Evolutionary conservation across 2,888 invertebrate genomes (phyloP).

Genomic region (Nysson spinosus): DNA sequence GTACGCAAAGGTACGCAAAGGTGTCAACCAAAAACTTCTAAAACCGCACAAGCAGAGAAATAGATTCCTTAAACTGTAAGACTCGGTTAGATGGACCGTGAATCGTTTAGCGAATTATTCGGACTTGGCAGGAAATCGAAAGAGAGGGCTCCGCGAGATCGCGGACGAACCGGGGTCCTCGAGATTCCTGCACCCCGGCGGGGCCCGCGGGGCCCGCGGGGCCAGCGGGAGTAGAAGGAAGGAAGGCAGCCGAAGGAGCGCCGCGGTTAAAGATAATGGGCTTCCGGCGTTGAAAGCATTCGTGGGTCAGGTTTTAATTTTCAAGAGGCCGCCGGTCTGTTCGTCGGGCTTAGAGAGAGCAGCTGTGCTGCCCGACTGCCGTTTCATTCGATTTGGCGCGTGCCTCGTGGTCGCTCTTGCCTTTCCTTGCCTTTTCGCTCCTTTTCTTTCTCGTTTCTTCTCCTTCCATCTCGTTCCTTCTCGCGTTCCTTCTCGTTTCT

Average conservation of each 20-base stretch:
- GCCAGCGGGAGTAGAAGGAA: neutral
- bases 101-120: too few species aligned
- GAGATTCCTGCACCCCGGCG: neutral
- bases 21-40: too few species aligned
- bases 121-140: conserved; percentile 5
- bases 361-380: conserved; percentile 66
- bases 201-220: neutral
- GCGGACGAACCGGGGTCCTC: neutral
- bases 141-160: neutral
- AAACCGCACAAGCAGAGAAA: too few species aligned
- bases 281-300: conserved; percentile 60
- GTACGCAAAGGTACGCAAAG: too few species aligned
- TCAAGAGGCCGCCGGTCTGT: conserved; percentile 53
- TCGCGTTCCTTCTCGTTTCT: conserved; percentile 31
- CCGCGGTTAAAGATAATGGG: conserved; percentile 46
- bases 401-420: conserved; percentile 62
- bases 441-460: conserved; percentile 13
- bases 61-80: too few species aligned
- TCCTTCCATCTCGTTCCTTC: conserved; percentile 30
- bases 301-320: conserved; percentile 67
- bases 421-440: conserved; percentile 7
- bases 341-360: conserved; percentile 45
- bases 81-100: too few species aligned
- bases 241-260: conserved; percentile 1
- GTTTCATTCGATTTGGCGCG: conserved; percentile 74